Conservation (phyloP, 1,140 invertebrate genomes). For the Drosophila auraria region DNA sequence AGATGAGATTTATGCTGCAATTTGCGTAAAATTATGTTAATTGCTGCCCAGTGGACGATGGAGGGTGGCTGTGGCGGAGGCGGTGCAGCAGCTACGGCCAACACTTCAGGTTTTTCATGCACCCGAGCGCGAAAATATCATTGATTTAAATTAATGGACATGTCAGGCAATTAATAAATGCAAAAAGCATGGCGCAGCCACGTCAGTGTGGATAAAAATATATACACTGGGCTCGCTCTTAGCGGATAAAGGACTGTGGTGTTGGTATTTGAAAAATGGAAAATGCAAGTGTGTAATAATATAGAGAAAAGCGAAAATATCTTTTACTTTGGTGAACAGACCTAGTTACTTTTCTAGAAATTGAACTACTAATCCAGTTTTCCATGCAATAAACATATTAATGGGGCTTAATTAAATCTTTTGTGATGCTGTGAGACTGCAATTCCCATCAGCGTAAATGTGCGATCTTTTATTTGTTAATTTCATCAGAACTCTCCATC, state of each 20-base stretch:
- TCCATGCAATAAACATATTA: background rate
- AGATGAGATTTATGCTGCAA: slow-evolving; percentile 79
- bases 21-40: slow-evolving; percentile 80
- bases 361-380: background rate
- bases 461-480: slow-evolving; percentile 24
- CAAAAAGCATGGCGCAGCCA: slow-evolving; percentile 72
- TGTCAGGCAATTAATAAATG: slow-evolving; percentile 85
- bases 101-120: slow-evolving; percentile 50
- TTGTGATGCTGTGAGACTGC: background rate
- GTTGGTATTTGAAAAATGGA: background rate
- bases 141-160: slow-evolving; percentile 84
- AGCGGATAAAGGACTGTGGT: background rate
- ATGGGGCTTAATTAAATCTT: background rate
- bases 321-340: background rate
- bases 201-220: slow-evolving; percentile 13
- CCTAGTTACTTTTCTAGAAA: background rate
- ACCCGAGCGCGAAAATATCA: slow-evolving; percentile 71
- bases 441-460: background rate
- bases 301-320: background rate
- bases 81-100: slow-evolving; percentile 11
- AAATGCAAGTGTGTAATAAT: background rate
- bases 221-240: background rate
- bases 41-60: slow-evolving; percentile 36
- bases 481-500: slow-evolving; percentile 39
- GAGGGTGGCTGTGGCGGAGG: slow-evolving; percentile 10